Evolutionary conservation across 92 coral and sea anemone species (phyloP).

Genomic region (Palythoa heliodiscus): DNA sequence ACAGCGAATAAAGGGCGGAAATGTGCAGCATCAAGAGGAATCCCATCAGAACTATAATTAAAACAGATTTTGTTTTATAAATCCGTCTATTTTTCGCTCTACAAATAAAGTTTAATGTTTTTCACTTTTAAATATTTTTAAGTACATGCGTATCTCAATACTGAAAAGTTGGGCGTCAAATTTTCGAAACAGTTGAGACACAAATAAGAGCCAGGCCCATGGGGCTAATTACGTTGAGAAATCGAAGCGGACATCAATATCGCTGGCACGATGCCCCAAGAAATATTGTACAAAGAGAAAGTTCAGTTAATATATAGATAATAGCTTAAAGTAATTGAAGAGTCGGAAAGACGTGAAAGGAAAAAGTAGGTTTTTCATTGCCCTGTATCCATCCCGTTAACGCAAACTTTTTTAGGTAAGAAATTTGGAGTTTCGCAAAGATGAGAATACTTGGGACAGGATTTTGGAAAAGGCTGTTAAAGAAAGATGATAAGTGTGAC

Average conservation of each 20-base stretch:
- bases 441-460: not conserved
- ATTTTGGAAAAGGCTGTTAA: no score
- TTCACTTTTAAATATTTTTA: no score
- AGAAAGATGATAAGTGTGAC: no score
- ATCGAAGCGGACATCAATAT: not conserved
- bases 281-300: not conserved
- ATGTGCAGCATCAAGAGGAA: not conserved
- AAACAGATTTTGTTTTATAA: not conserved
- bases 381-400: not conserved
- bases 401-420: not conserved
- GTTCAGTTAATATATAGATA: not conserved
- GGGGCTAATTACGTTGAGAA: not conserved
- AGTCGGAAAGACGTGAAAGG: not conserved
- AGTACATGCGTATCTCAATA: not conserved
- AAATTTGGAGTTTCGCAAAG: not conserved
- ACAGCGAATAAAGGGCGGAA: not conserved
- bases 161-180: not conserved
- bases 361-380: not conserved
- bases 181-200: not conserved
- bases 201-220: not conserved
- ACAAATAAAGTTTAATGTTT: no score
- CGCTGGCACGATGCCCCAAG: conserved; percentile 23
- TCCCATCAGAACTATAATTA: not conserved
- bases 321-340: not conserved
- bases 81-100: not conserved